Base-by-base conservation (phyloP, 2,888 invertebrate genomes). In the Euproctis similis region DNA sequence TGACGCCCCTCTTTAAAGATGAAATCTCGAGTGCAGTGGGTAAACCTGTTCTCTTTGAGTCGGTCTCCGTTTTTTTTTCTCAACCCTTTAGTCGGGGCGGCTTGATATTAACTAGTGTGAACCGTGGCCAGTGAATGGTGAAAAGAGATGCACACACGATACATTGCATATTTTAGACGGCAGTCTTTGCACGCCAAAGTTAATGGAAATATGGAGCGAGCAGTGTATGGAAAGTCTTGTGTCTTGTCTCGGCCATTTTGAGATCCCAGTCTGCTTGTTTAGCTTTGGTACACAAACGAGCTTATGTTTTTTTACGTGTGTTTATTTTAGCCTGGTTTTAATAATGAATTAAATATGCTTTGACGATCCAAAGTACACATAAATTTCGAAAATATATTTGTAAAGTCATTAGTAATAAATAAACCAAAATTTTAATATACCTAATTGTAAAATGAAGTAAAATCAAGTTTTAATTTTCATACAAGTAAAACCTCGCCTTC, bases 81-180 rank as follows among this genome's bases (percentile, higher is more conserved):
- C 59, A 61, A 56, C 56, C 60, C 59, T 61, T 69, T 67, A 55
- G 48, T 52, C 47, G 43, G 38, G 41, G 42, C 46, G 53, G 45
- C 47, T 39, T 53, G 53, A 63, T 58, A 57, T 59, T 69, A 66
- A 71, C 53, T 52, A 66, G 70, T 68, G 69, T 64, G 59, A 68
- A 56, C 56, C 53, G 48, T 66, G 74, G 70, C 43, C 70, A 62
- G 66, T 53, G 41, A 49, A 45, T 53, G 57, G 43, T 76, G 75
- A 75, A 78, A 70, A 57, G 78, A 80, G 80, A 81, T 81, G 78
- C 63, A 77, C 66, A 80, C 78, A 77, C 46, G 78, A 81, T 78
- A 80, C 65, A 53, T n/a, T 71, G 72, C 74, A 80, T 76, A 78
- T 67, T 80, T 72, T 54, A 76, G 53, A 31, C 46, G 44, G n/a